Evolutionary conservation across 2,888 invertebrate species (phyloP), one percentile per base, ranked within the genome.

Genomic region (Hypolimnas misippus): DNA sequence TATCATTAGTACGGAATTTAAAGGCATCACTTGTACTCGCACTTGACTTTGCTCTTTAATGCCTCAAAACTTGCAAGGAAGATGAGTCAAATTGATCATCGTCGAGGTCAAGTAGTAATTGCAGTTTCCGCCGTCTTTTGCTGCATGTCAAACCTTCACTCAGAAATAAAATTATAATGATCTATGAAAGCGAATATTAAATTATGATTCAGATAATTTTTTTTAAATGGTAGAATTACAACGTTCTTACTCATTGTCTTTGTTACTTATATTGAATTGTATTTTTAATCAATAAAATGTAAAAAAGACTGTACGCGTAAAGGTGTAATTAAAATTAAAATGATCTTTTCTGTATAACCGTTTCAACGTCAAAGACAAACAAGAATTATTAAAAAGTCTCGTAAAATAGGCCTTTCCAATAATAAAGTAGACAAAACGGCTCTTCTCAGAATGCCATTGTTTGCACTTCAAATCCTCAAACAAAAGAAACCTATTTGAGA

Each of bases 361-460:
- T 12, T 33, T 33, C 12, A 33, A 12, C 8, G 35, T 3, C 4
- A n/a, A n/a, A 38, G n/a, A 4, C 12, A 38, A 38, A 38, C 3
- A n/a, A 38, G 12, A 3, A n/a, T 19, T 21, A n/a, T 19, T 21
- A 21, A 46, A 46, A 46, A 21, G 10, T 21, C 16, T 40, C 12
- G 44, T 46, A 21, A 46, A 46, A 21, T 46, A 46, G 21, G 4
- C 8, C 12, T 12, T 49, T 29, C 29, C 6, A 49, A 49, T 49
- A 14, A 29, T 49, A 49, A 31, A 51, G 54, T 55, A 63, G 50
- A 62, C 35, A 49, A 60, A 50, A 57, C 7, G 53, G 44, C 46
- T 61, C 44, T 63, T 56, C 54, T 61, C 67, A 58, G 62, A 67
- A 67, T 29, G 44, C 51, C 38, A 57, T 62, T 67, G 60, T 67